Evolutionary conservation across 2,888 invertebrate species (phyloP).

Genomic region (Ommatoiulus sabulosus): DNA sequence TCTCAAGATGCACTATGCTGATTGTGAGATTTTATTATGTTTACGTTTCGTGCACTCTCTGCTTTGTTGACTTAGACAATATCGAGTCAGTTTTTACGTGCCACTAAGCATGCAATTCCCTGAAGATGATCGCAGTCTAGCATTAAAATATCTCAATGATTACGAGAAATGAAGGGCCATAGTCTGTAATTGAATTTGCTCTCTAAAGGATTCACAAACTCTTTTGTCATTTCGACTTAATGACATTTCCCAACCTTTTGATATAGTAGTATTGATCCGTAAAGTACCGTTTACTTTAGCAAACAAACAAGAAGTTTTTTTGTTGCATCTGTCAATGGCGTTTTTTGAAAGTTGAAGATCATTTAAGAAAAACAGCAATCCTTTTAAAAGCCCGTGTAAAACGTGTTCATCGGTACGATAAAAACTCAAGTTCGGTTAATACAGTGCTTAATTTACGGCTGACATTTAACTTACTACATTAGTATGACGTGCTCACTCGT

Average conservation of each 20-base stretch:
- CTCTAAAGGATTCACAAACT: background rate
- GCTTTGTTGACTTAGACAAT: background rate
- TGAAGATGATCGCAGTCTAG: background rate
- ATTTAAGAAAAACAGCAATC: background rate
- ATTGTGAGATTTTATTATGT: background rate
- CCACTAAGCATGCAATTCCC: background rate
- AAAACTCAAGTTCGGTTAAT: background rate
- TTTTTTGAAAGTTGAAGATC: background rate
- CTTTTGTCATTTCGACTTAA: background rate
- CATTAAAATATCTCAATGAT: background rate
- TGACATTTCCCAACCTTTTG: conserved; percentile 5
- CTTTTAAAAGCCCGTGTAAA: background rate
- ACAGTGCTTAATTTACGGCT: background rate
- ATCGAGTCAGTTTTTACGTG: background rate
- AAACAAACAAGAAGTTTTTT: background rate
- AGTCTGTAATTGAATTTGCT: background rate
- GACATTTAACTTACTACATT: background rate
- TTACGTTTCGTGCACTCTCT: background rate
- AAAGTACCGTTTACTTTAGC: background rate
- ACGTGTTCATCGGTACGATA: background rate
- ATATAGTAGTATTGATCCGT: background rate
- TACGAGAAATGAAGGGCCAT: background rate
- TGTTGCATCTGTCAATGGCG: background rate
- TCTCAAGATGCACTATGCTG: background rate
- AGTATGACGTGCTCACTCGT: background rate